A percentile compares a stretch with the other conserved stretches of the same genome.
phyloP scores from a whole-genome alignment of 2,113 vertebrate genomes.

The Spilogale gracilis region DNA sequence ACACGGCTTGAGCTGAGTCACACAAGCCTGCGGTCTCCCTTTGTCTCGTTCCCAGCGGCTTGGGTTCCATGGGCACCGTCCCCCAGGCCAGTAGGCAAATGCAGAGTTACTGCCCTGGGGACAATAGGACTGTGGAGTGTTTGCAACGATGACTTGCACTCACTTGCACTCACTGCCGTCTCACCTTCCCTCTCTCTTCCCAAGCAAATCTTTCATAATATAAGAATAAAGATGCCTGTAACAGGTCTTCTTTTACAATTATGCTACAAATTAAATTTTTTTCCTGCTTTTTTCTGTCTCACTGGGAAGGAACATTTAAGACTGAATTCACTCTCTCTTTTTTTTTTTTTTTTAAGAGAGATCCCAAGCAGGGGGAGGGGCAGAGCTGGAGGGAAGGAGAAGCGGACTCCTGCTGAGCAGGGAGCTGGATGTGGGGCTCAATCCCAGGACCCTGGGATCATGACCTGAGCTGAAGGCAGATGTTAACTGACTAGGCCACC shows the following conservation, averaged over 20 bases:
- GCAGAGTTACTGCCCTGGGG: background rate
- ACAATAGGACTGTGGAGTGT: background rate
- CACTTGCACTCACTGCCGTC: background rate
- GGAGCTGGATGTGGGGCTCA: too few species aligned
- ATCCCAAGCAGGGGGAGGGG: too few species aligned
- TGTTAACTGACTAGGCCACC: too few species aligned
- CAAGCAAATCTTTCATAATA: background rate
- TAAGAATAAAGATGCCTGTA: background rate
- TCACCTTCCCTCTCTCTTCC: background rate
- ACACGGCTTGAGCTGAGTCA: fast-evolving
- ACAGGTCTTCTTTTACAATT: background rate
- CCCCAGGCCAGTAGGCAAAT: background rate
- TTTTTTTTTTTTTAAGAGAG: too few species aligned
- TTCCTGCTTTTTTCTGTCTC: background rate
- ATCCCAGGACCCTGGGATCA: too few species aligned
- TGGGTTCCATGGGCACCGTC: background rate
- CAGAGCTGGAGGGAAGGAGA: too few species aligned
- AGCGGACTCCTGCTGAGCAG: too few species aligned
- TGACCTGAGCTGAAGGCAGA: too few species aligned
- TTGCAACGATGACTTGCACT: background rate
- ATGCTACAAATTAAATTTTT: background rate
- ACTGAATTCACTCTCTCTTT: background rate
- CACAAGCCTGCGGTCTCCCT: background rate
- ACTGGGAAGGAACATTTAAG: background rate
- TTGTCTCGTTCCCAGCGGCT: fast-evolving